phyloP scores from a whole-genome alignment of 2,888 invertebrate species.

The Brenthis daphne region DNA sequence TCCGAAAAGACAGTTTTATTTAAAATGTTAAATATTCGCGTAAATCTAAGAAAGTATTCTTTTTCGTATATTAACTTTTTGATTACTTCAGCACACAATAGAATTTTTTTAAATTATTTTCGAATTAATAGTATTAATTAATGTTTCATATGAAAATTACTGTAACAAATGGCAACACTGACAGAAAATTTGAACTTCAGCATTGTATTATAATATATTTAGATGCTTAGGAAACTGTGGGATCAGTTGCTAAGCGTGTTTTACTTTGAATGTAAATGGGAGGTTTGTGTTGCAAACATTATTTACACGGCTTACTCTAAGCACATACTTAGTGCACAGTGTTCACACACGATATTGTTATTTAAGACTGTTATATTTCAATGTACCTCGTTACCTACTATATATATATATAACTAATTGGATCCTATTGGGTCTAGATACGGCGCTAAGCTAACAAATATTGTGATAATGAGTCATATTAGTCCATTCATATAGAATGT shows the following conservation, averaged over 20 bases:
- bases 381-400: neutral
- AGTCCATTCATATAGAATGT: too few species aligned
- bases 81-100: neutral
- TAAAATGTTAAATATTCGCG: too few species aligned
- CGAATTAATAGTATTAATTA: neutral
- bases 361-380: neutral
- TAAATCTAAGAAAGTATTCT: too few species aligned
- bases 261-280: constrained; percentile 30
- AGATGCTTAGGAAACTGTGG: constrained; percentile 11
- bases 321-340: constrained; percentile 20
- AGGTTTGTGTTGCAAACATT: constrained; percentile 24
- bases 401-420: neutral
- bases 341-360: neutral
- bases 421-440: too few species aligned
- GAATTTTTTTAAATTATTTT: neutral
- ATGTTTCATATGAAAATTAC: neutral
- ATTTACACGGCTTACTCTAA: constrained; percentile 24
- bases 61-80: too few species aligned
- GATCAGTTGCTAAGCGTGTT: constrained; percentile 26
- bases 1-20: too few species aligned
- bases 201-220: constrained; percentile 10
- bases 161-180: constrained; percentile 8
- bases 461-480: too few species aligned
- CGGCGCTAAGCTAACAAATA: too few species aligned
- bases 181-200: neutral